Conservation (phyloP, 2,888 invertebrate species). For the Tineola bisselliella region DNA sequence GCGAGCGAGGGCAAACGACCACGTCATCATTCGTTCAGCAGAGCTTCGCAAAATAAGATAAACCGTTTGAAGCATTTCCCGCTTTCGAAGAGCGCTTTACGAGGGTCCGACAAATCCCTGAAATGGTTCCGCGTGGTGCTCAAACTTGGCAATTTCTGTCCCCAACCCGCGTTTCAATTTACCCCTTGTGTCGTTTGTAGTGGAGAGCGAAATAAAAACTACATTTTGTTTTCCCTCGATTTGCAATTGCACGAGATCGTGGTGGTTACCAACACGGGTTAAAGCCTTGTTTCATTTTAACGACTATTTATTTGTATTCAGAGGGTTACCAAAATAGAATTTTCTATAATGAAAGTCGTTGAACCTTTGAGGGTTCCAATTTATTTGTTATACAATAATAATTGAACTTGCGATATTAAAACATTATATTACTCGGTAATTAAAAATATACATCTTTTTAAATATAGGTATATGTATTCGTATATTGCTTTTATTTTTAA, state of each 20-base stretch:
- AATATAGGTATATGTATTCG: no score
- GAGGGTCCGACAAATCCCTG: constrained; percentile 48
- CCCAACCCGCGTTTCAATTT: constrained; percentile 49
- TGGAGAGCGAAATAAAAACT: constrained; percentile 32
- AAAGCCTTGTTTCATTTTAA: constrained; percentile 9
- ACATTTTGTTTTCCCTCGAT: constrained; percentile 32
- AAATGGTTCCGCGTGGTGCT: constrained; percentile 32
- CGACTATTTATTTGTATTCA: constrained; percentile 11
- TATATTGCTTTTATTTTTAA: no score
- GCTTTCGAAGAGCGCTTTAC: constrained; percentile 43
- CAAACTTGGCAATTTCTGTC: constrained; percentile 39
- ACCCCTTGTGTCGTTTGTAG: constrained; percentile 35
- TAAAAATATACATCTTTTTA: no score
- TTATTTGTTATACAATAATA: background rate
- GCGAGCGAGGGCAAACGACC: constrained; percentile 24
- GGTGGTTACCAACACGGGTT: constrained; percentile 6
- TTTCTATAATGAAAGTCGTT: background rate
- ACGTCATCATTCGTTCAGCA: constrained; percentile 30
- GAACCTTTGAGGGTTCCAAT: background rate
- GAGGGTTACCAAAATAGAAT: background rate
- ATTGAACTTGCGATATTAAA: no score
- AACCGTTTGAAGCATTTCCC: constrained; percentile 28
- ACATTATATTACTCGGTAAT: no score
- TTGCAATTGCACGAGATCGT: constrained; percentile 6
- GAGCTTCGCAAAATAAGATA: constrained; percentile 43